Evolutionary conservation across 2,113 vertebrate genomes (phyloP), one percentile per base, ranked within the genome.

Genomic region (Acrocephalus arundinaceus): DNA sequence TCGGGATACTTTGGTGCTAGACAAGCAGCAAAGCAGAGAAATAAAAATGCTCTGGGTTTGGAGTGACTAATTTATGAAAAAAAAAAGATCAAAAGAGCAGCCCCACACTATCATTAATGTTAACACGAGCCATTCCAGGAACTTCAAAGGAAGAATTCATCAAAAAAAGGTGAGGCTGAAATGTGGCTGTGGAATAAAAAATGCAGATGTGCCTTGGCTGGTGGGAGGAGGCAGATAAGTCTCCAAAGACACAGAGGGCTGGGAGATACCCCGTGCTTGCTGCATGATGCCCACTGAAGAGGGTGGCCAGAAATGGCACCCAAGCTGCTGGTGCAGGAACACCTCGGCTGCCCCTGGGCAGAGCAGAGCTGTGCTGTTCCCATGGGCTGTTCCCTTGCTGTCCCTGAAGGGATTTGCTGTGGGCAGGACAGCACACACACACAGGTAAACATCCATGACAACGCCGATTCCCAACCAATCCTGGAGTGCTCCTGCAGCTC

Each of bases 101-200:
- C 35, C 27, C 45, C 45, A 21, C 31, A 19, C 35, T 18, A 37
- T 43, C 84, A 46, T 28, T 24, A 35, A 65, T 6, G 39, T 19
- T 68, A 86, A 73, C 72, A 52, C 0, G 1, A 77, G 46, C 74
- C 68, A n/a, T 41, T 30, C 18, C 80, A 62, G 68, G 72, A 52
- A 74, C 77, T 71, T 94, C 91, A 87, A 91, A 94, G 78, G 10
- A 78, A 82, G 46, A 62, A 37, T 59, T 51, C 8, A 20, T 76
- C n/a, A 45, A 48, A 31, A 39, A 45, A 58, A 89, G 30, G 49
- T 72, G 35, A 72, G 33, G 66, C 43, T 71, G 83, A 41, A 49
- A 23, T 5, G 41, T 15, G n/a, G 57, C 7, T 45, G 51, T 41
- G 52, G 76, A 80, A 87, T 84, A 21, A 79, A 65, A 86, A 58